Evolutionary conservation across 2,797 vertebrate species (phyloP), one percentile per base, ranked within the genome.

Genomic region (Spea hammondii): DNA sequence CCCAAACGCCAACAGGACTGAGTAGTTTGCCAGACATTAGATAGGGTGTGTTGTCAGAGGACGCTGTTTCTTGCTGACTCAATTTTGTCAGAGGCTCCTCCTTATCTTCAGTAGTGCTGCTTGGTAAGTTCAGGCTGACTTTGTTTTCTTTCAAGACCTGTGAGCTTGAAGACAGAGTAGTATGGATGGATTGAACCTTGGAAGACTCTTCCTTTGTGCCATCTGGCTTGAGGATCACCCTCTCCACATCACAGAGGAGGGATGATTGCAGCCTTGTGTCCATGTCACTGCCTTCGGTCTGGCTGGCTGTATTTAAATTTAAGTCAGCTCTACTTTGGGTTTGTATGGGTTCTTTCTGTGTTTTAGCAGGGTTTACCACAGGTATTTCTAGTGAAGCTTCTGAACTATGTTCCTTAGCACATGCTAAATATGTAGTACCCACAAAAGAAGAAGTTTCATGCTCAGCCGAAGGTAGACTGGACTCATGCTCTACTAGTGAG

Each of bases 31-130:
- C 70, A 55, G 54, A 67, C 46, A n/a, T 11, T 44, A 54, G 17
- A 50, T n/a, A 62, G 70, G 80, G 80, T 74, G 75, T 82, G 74
- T 70, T 11, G n/a, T 70, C 50, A 14, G 8, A 62, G 59, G 65
- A 82, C 44, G 54, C 65, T 11, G 14, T 65, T 53, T 74, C 65
- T 77, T 77, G 70, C 75, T 78, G 75, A 74, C 65, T 78, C 17
- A 80, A 64, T 49, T 8, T 47, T 53, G 45, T 54, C 49, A 62
- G 60, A 45, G 65, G n/a, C 51, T 47, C 74, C 70, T 77, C 75
- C 75, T 82, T 65, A 48, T 69, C 11, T 14, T 82, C 64, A 65
- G 50, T 74, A 48, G 65, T 64, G 54, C 17, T 77, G 75, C 14
- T 73, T 72, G 50, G 55, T 70, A 74, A 45, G 70, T 77, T 77